These are phyloP conservation scores for Morpho deidamia DNA, from an alignment of 2,888 invertebrate species.

Conservation along the genomic window DNA sequence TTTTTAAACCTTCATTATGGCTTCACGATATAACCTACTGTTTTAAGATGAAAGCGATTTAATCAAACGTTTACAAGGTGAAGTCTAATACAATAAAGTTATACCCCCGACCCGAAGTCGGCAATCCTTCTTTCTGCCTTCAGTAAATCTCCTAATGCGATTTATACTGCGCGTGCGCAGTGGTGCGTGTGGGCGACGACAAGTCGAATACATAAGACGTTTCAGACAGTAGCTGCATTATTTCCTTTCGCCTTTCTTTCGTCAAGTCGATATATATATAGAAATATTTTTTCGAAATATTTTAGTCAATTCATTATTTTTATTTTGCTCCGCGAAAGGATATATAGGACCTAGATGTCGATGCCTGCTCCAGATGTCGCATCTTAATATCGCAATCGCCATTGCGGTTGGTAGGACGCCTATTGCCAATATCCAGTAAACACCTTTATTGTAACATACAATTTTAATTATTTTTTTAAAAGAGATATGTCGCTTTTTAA, in stretches of 20 bases:
- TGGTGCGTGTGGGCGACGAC: conserved; percentile 38
- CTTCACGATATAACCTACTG: background rate
- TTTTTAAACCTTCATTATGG: background rate
- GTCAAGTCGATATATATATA: background rate
- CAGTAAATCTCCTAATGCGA: conserved; percentile 45
- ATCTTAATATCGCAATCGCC: no score
- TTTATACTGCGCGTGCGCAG: conserved; percentile 36
- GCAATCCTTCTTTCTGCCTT: no score
- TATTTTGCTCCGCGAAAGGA: no score
- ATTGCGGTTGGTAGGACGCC: no score
- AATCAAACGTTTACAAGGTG: conserved; percentile 12
- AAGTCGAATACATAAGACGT: conserved; percentile 41
- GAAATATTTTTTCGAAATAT: background rate
- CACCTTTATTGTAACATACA: no score
- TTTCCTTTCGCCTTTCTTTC: conserved; percentile 8
- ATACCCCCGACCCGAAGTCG: conserved; percentile 13
- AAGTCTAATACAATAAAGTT: conserved; percentile 32
- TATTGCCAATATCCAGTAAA: no score
- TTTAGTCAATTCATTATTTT: background rate
- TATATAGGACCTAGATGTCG: no score
- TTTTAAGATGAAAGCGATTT: background rate
- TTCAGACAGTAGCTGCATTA: background rate
- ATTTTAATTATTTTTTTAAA: no score
- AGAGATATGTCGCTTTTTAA: no score
- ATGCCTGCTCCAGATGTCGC: no score